Percentiles rank a stretch among this genome's conserved stretches.
phyloP scores from a whole-genome alignment of 2,888 invertebrate genomes.

The Morinoia aosen region DNA sequence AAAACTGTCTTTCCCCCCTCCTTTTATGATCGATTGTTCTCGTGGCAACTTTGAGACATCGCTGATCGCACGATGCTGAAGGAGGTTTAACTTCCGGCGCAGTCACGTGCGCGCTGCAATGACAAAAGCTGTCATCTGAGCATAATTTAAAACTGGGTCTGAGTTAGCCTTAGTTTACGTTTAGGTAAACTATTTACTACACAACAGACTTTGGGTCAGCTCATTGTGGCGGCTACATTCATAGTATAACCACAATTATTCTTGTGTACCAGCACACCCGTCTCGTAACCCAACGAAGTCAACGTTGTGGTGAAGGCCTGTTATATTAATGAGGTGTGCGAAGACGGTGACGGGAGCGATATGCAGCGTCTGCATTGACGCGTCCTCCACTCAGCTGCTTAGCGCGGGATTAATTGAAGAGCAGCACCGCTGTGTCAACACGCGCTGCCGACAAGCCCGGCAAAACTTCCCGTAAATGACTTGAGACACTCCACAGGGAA shows the following conservation, averaged over 20 bases:
- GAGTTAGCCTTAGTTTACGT: background rate
- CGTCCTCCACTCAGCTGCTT: background rate
- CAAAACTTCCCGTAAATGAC: constrained; percentile 6
- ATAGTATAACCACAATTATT: background rate
- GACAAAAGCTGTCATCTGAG: background rate
- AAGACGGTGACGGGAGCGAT: background rate
- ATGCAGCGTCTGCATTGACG: constrained; percentile 16
- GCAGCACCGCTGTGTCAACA: constrained; percentile 21
- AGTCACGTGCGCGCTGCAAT: background rate
- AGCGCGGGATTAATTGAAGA: constrained; percentile 20
- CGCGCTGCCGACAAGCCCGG: background rate
- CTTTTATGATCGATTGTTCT: background rate
- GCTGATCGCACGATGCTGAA: background rate
- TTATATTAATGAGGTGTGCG: background rate
- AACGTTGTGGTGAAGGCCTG: background rate
- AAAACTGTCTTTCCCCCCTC: background rate
- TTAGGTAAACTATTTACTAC: background rate
- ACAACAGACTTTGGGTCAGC: background rate
- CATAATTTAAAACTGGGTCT: background rate
- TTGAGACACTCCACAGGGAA: background rate
- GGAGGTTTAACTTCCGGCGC: background rate
- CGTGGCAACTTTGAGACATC: background rate
- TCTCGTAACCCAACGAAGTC: background rate
- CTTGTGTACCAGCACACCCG: background rate
- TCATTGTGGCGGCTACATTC: background rate